Base-by-base conservation (phyloP, 2,888 invertebrate genomes). In the Siphonodentalium dalli region DNA sequence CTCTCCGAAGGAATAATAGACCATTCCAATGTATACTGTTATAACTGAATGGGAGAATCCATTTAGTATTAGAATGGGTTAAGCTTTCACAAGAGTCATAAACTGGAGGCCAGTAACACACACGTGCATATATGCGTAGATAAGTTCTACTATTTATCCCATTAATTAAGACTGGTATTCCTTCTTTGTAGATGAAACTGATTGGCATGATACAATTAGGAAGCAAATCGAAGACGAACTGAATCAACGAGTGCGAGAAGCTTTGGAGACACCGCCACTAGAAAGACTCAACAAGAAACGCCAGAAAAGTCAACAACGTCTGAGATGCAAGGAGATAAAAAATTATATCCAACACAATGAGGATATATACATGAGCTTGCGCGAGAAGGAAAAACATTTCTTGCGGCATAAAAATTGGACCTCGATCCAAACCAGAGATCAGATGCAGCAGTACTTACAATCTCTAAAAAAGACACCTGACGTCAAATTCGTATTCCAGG, bases 161-260 rank as follows among this genome's bases (percentile, higher is more conserved):
- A n/a, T n/a, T n/a, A n/a, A n/a, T n/a, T n/a, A n/a, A n/a, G n/a
- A n/a, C n/a, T n/a, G n/a, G n/a, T n/a, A n/a, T n/a, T n/a, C n/a
- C n/a, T n/a, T n/a, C n/a, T n/a, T n/a, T n/a, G n/a, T n/a, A 52
- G 74, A 74, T 54, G 71, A 71, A 34, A 63, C 70, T 8, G 61
- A 58, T 64, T 78, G 77, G 77, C 62, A 71, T 49, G 70, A 74
- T 47, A 58, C 67, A 4, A 72, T 78, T 40, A 63, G 74, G 18
- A 58, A 65, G 38, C 73, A 78, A 58, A 77, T 79, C 68, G 79
- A 80, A 57, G 71, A 69, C 13, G 79, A 79, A 38, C 62, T 80
- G 28, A 71, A 73, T 34, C 68, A 69, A 53, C 61, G 78, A 31
- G 80, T 80, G 2, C 62, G 77, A 15, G 78, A 77, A 29, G 77